Conservation (phyloP, 2,797 vertebrate species). For the Podarcis lilfordi region DNA sequence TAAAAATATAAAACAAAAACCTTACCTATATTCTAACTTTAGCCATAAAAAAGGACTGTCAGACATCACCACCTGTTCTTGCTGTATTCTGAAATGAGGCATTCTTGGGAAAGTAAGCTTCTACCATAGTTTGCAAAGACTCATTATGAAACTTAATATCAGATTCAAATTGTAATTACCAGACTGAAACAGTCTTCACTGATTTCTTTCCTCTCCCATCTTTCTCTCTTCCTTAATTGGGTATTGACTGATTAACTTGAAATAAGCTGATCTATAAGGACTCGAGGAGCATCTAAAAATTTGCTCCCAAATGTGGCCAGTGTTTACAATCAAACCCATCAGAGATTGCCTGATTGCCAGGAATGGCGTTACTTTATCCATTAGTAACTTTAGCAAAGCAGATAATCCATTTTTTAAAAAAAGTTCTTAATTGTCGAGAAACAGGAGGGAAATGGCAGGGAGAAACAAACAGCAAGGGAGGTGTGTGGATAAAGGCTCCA, state of each 20-base stretch:
- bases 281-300: constrained; percentile 30
- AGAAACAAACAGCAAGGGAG: not conserved
- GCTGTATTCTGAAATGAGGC: not conserved
- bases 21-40: not conserved
- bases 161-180: not conserved
- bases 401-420: not conserved
- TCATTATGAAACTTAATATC: constrained; percentile 5
- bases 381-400: constrained; percentile 28
- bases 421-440: constrained; percentile 2
- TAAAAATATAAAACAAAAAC: not conserved
- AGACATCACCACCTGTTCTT: not conserved
- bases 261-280: constrained; percentile 38
- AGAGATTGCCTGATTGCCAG: constrained; percentile 42
- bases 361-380: constrained; percentile 17
- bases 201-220: not conserved
- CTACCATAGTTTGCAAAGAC: not conserved
- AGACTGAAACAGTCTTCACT: not conserved
- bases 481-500: constrained; percentile 1
- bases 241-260: constrained; percentile 19
- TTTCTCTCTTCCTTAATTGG: constrained; percentile 8
- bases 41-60: not conserved
- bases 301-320: constrained; percentile 43
- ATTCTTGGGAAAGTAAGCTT: not conserved
- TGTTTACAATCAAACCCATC: constrained; percentile 35
- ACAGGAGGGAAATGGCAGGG: not conserved